phyloP scores from a whole-genome alignment of 2,797 vertebrate species.

The Sebastes ruberrimus region DNA sequence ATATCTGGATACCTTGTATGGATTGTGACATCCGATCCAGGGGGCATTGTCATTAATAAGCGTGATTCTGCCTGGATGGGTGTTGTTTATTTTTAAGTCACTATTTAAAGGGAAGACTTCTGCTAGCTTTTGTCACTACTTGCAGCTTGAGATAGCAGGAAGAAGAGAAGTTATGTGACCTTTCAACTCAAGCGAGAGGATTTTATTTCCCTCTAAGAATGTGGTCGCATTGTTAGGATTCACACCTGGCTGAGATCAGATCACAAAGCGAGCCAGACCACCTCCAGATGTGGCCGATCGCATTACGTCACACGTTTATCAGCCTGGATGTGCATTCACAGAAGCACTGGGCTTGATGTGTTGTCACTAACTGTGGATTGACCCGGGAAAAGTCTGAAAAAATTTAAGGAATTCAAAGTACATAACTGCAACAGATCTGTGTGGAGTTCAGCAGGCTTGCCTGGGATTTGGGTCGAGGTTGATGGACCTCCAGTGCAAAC shows the following conservation, averaged over 20 bases:
- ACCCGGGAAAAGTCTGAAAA: background rate
- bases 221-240: background rate
- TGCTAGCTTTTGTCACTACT: background rate
- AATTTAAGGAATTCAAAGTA: background rate
- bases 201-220: background rate
- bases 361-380: background rate
- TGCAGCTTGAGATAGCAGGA: background rate
- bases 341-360: background rate
- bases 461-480: background rate
- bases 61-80: background rate
- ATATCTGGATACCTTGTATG: background rate
- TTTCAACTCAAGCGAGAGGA: background rate
- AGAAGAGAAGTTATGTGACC: background rate
- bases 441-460: background rate
- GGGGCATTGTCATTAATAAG: background rate
- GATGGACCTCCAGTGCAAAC: background rate
- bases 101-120: background rate
- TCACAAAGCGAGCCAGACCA: background rate
- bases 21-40: background rate
- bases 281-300: slow-evolving; percentile 27
- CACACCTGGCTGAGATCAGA: slow-evolving; percentile 14
- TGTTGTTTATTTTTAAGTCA: background rate
- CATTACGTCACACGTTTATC: background rate
- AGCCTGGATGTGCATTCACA: background rate
- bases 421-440: background rate